Evolutionary conservation across 2,888 invertebrate genomes (phyloP), one percentile per base, ranked within the genome.

Genomic region (Ditula angustiorana): DNA sequence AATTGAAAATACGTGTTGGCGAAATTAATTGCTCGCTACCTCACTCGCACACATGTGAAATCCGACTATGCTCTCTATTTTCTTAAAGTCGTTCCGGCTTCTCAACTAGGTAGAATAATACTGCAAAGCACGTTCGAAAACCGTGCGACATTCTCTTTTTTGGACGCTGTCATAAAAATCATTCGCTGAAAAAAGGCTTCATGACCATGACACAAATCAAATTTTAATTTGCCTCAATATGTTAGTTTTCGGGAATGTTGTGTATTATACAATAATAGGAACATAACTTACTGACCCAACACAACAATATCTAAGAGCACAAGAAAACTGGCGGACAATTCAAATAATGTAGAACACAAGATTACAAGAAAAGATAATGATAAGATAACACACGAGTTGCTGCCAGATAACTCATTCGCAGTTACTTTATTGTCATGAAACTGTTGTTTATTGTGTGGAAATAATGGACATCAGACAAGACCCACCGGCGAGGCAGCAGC

Each of bases 321-420:
- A 30, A 33, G 30, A 37, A 46, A 11, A 61, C 66, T 81, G 86
- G 90, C 89, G 90, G 83, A 78, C 75, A 82, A 81, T 90, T 90
- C 75, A 81, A 88, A 86, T 80, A 86, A n/a, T 83, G 76, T 88
- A 79, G 90, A 83, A 77, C 89, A 86, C 77, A 78, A 81, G 90
- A 90, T 90, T 89, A 88, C 80, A 71, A 75, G 74, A 75, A 81
- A 78, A 79, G 87, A 88, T 89, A 86, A 81, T 87, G 91, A 90
- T 91, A 90, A 91, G 91, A 91, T 91, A 90, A 88, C 87, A 82
- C 81, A 77, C 81, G 80, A 81, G 82, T 82, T 80, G 76, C 80
- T 72, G 74, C 79, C 71, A 83, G 88, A 89, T 89, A 85, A 85
- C 75, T 82, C 75, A 80, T 75, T 82, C 78, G 79, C 74, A 75